A percentile compares a stretch with the other conserved stretches of the same genome.
These are phyloP conservation scores for Cotesia chilonis DNA, from an alignment of 1,140 invertebrate genomes.

Conservation along the genomic window DNA sequence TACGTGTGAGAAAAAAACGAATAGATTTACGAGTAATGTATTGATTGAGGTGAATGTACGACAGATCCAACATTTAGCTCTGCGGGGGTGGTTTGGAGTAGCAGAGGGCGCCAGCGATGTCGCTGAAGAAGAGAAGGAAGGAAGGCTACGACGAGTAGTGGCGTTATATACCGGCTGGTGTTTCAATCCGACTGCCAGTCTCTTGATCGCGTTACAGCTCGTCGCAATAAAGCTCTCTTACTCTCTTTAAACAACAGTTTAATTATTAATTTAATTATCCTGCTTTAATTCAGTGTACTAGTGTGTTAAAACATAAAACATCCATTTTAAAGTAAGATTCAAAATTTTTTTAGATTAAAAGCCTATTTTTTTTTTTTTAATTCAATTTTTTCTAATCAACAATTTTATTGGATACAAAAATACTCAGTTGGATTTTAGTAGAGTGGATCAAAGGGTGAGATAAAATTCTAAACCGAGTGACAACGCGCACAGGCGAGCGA, in stretches of 20 bases:
- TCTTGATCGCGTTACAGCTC: conserved; percentile 40
- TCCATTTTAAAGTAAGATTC: too few relatives aligned
- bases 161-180: conserved; percentile 50
- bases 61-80: conserved; percentile 43
- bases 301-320: too few relatives aligned
- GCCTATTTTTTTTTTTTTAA: too few relatives aligned
- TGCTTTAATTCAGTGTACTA: too few relatives aligned
- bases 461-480: neutral
- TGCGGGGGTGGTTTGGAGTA: conserved; percentile 17
- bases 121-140: conserved; percentile 19
- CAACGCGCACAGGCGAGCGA: neutral
- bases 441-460: conserved; percentile 9
- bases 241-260: too few relatives aligned
- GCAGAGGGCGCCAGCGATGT: conserved; percentile 27
- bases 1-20: conserved; percentile 1
- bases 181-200: conserved; percentile 49
- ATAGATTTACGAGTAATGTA: conserved; percentile 41
- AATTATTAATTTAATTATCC: too few relatives aligned
- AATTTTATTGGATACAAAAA: neutral
- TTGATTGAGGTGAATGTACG: conserved; percentile 65
- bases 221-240: conserved; percentile 19
- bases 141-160: conserved; percentile 33
- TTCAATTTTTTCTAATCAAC: too few relatives aligned
- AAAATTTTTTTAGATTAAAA: too few relatives aligned
- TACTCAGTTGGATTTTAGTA: conserved; percentile 3